Evolutionary conservation across 2,888 invertebrate genomes (phyloP).

Genomic region (Phalera bucephala): DNA sequence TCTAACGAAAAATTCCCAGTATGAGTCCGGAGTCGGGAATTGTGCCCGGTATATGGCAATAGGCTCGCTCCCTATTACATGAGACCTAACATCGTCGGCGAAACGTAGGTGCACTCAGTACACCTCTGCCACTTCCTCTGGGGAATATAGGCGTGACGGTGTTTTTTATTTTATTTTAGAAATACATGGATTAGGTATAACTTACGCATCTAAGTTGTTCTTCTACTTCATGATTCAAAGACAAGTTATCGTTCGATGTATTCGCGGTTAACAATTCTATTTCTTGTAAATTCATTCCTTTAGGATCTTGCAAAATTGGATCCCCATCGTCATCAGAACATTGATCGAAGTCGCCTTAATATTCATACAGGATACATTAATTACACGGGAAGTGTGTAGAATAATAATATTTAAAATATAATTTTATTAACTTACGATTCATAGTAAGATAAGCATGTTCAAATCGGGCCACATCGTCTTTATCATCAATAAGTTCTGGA

Average conservation of each 20-base stretch:
- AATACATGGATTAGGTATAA: too few relatives aligned
- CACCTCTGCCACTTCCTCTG: too few relatives aligned
- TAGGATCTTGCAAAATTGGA: slow-evolving; percentile 60
- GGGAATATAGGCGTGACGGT: too few relatives aligned
- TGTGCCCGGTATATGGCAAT: too few relatives aligned
- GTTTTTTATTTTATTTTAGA: too few relatives aligned
- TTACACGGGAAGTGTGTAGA: too few relatives aligned
- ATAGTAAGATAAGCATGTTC: slow-evolving; percentile 60
- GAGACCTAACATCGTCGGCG: too few relatives aligned
- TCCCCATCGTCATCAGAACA: slow-evolving; percentile 62
- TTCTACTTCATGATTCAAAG: slow-evolving; percentile 15
- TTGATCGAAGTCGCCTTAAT: slow-evolving; percentile 68
- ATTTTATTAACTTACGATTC: slow-evolving; percentile 53
- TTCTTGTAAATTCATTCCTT: slow-evolving; percentile 61
- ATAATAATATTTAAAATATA: slow-evolving; percentile 1
- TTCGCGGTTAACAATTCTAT: slow-evolving; percentile 54
- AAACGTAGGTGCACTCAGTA: too few relatives aligned
- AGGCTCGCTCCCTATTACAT: too few relatives aligned
- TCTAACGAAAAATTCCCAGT: too few relatives aligned
- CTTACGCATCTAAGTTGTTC: slow-evolving; percentile 18
- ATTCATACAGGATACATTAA: too few relatives aligned
- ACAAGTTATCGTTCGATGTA: slow-evolving; percentile 41
- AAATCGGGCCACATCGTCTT: slow-evolving; percentile 39
- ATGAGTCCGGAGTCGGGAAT: too few relatives aligned
- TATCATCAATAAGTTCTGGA: slow-evolving; percentile 18